Percentiles rank a stretch among this genome's conserved stretches.
Evolutionary conservation across 2,888 invertebrate genomes (phyloP).

Genomic region (Proisotoma minuta): DNA sequence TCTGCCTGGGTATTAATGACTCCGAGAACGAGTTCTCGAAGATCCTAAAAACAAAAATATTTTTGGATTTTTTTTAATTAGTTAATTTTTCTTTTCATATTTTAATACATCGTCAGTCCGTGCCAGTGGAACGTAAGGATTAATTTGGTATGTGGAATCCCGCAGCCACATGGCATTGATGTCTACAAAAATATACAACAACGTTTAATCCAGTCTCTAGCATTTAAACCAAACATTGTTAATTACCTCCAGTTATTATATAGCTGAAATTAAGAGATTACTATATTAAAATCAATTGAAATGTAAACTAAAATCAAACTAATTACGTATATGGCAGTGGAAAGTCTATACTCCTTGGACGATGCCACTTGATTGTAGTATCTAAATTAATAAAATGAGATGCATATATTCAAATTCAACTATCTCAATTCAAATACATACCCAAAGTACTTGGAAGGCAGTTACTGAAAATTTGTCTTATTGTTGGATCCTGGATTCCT

Average conservation of each 20-base stretch:
- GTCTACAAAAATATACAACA: conserved; percentile 19
- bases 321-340: conserved; percentile 38
- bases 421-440: conserved; percentile 11
- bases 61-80: too few species aligned
- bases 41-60: too few species aligned
- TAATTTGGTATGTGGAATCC: conserved; percentile 44
- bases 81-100: too few species aligned
- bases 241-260: conserved; percentile 43
- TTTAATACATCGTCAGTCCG: conserved; percentile 24
- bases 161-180: conserved; percentile 45
- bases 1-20: conserved; percentile 45
- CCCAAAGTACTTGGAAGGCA: conserved; percentile 43
- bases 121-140: conserved; percentile 41
- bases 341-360: conserved; percentile 12
- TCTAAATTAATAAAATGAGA: conserved; percentile 22
- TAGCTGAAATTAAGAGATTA: too few species aligned
- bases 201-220: not conserved
- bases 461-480: conserved; percentile 41
- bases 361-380: conserved; percentile 32
- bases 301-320: too few species aligned
- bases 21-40: conserved; percentile 37
- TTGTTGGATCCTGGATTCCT: conserved; percentile 35
- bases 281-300: too few species aligned
- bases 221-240: not conserved
- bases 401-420: not conserved